Base-by-base conservation (phyloP, 2,113 vertebrate species). In the Vulpes vulpes region DNA sequence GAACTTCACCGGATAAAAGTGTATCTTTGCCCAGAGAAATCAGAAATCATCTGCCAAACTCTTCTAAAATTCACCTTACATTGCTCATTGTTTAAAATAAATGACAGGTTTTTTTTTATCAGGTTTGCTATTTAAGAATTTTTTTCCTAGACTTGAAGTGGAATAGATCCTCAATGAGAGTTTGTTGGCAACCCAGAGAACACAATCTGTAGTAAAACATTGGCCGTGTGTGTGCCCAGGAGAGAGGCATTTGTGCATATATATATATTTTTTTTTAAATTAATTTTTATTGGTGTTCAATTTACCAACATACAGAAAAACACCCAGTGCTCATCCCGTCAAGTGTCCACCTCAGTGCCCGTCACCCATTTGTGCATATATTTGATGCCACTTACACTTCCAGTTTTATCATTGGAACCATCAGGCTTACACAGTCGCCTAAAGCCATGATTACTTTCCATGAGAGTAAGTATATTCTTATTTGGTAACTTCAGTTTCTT, bases 391-490 rank as follows among this genome's bases (percentile, higher is more conserved):
- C 2, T 25, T 83, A 27, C 3, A 55, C 35, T 25, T 35, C 71
- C 69, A 30, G 43, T 55, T 84, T 88, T 76, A 73, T 87, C 19
- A 71, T 89, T 5, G n/a, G 12, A 4, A 80, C 3, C 38, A 55
- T 69, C 51, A 69, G 11, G 15, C 43, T 83, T 60, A 32, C 22
- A 74, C 19, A 65, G 25, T 69, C 67, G 87, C 62, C 55, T 88
- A 25, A 71, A 59, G 51, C 32, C 74, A 83, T 57, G 60, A 59
- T 38, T 64, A 23, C 20, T 59, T 86, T 86, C 57, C 59, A 64
- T 60, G 38, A 51, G 43, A 64, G 85, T 96, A 92, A 97, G 97
- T 94, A 96, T 71, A 11, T 14, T 82, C 38, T 92, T 55, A 3
- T 82, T 90, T 78, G 23, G 32, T 65, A 49, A 65, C 35, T 85